phyloP scores from a whole-genome alignment of 2,888 invertebrate genomes.

The Listrodromus nycthemerus region DNA sequence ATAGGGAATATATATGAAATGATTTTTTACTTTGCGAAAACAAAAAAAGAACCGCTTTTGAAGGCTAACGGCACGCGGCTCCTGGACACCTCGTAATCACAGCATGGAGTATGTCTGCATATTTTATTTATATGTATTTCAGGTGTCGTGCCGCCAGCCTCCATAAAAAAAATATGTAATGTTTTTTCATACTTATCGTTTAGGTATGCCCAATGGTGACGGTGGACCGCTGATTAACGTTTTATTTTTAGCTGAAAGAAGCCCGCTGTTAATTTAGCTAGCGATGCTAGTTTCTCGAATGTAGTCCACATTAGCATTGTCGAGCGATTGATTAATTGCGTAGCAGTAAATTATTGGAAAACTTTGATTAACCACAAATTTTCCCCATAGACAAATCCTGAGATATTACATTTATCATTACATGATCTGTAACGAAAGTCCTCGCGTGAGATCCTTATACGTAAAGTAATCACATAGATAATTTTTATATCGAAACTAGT shows the following conservation, averaged over 20 bases:
- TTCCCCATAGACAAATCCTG: constrained; percentile 11
- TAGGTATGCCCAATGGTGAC: constrained; percentile 64
- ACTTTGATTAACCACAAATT: constrained; percentile 8
- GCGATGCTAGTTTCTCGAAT: constrained; percentile 67
- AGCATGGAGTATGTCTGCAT: constrained; percentile 62
- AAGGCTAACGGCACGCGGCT: constrained; percentile 64
- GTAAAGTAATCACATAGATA: constrained; percentile 61
- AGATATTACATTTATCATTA: constrained; percentile 29
- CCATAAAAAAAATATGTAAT: constrained; percentile 28
- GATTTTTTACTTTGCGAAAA: constrained; percentile 41
- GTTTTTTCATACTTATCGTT: constrained; percentile 57
- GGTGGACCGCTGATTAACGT: constrained; percentile 70
- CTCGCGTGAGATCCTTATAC: constrained; percentile 48
- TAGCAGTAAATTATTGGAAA: constrained; percentile 57
- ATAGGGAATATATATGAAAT: constrained; percentile 60
- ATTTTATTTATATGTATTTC: constrained; percentile 61
- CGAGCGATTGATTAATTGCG: constrained; percentile 65
- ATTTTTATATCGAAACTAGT: constrained; percentile 57
- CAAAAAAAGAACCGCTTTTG: constrained; percentile 27
- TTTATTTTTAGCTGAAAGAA: constrained; percentile 68
- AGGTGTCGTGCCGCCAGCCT: constrained; percentile 64
- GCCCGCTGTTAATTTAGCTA: constrained; percentile 69
- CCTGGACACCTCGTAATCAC: constrained; percentile 44
- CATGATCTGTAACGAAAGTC: constrained; percentile 44
- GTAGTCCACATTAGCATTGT: constrained; percentile 70